These are phyloP conservation scores for Acleris literana DNA, from an alignment of 2,888 invertebrate species.

Conservation along the genomic window DNA sequence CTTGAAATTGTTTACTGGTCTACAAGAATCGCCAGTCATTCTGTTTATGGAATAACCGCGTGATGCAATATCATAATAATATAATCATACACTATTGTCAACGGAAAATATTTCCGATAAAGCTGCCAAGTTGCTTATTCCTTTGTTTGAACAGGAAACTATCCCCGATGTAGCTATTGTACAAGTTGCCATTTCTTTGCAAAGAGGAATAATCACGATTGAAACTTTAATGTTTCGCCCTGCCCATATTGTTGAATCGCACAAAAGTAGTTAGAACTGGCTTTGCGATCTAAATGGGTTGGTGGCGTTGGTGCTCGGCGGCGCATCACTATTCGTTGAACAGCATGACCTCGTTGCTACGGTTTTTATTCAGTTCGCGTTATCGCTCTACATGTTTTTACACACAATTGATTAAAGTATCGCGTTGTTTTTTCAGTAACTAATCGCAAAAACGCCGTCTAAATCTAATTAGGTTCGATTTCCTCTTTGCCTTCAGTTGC, in stretches of 20 bases:
- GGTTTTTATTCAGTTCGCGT: conserved; percentile 53
- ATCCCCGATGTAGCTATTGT: too few species aligned
- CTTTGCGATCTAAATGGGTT: conserved; percentile 28
- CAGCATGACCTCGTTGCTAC: conserved; percentile 54
- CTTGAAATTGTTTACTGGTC: conserved; percentile 31
- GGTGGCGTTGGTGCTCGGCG: conserved; percentile 23
- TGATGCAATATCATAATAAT: too few species aligned
- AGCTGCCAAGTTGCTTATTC: too few species aligned
- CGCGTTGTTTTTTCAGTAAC: conserved; percentile 44
- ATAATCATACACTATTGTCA: too few species aligned
- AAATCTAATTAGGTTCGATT: conserved; percentile 49
- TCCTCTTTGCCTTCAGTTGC: conserved; percentile 52
- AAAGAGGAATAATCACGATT: too few species aligned
- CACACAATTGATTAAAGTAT: conserved; percentile 50
- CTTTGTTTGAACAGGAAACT: too few species aligned
- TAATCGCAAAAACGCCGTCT: conserved; percentile 41
- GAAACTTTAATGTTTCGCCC: too few species aligned
- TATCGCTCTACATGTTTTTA: conserved; percentile 35
- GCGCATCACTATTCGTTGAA: conserved; percentile 48
- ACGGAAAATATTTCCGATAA: too few species aligned
- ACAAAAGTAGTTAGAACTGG: conserved; percentile 42
- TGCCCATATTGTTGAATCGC: conserved; percentile 7
- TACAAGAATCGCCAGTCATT: conserved; percentile 8
- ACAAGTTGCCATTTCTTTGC: too few species aligned
- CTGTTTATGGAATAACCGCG: too few species aligned